phyloP scores from a whole-genome alignment of 1,140 invertebrate genomes.

The Cephus cinctus region DNA sequence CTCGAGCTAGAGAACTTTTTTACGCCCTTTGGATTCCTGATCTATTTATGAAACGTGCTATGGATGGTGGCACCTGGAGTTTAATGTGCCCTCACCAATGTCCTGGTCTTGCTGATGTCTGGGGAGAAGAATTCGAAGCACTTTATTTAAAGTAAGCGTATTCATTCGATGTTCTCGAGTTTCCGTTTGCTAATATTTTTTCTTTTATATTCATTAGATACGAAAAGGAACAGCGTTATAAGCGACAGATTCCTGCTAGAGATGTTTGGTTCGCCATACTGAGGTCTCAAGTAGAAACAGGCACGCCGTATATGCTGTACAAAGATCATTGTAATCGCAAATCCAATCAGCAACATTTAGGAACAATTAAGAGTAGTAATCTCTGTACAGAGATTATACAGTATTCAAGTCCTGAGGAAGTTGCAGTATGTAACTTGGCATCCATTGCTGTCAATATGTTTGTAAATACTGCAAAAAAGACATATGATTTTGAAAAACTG shows the following conservation, averaged over 20 bases:
- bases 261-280: conserved; percentile 67
- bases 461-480: conserved; percentile 66
- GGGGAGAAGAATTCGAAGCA: conserved; percentile 68
- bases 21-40: conserved; percentile 76
- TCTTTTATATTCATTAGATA: conserved; percentile 61
- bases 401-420: conserved; percentile 64
- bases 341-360: conserved; percentile 73
- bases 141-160: conserved; percentile 64
- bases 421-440: conserved; percentile 74
- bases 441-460: conserved; percentile 75
- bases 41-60: conserved; percentile 70
- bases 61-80: conserved; percentile 64
- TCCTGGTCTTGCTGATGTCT: conserved; percentile 63
- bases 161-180: conserved; percentile 27
- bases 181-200: conserved; percentile 2
- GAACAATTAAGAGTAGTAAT: conserved; percentile 74
- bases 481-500: conserved; percentile 68
- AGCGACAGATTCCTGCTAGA: conserved; percentile 62
- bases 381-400: conserved; percentile 74
- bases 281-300: conserved; percentile 70
- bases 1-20: conserved; percentile 67
- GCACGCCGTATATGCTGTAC: conserved; percentile 71
- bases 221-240: conserved; percentile 60
- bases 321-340: conserved; percentile 72
- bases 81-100: conserved; percentile 72